Conservation (phyloP, 1,140 invertebrate genomes). For the Drosophila cardini region DNA sequence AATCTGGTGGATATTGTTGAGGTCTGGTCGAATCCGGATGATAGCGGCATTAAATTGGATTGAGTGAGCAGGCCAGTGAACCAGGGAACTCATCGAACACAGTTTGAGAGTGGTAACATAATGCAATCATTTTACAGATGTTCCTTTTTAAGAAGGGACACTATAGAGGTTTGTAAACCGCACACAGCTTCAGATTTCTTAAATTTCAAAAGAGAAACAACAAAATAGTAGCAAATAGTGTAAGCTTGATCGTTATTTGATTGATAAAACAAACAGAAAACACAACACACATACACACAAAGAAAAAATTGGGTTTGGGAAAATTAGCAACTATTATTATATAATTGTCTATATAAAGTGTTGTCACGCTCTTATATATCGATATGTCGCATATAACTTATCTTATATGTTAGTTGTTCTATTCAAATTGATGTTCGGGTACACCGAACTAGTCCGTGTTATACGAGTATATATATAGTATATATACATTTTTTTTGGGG, state of each 20-base stretch:
- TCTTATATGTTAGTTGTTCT: slow-evolving; percentile 63
- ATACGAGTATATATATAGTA: slow-evolving; percentile 27
- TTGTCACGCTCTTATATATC: slow-evolving; percentile 31
- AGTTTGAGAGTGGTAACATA: slow-evolving; percentile 43
- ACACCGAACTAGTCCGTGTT: slow-evolving; percentile 46
- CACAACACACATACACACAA: slow-evolving; percentile 6
- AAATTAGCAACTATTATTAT: slow-evolving; percentile 74
- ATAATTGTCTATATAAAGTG: slow-evolving; percentile 64
- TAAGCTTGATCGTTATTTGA: slow-evolving; percentile 69
- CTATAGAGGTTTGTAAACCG: slow-evolving; percentile 47
- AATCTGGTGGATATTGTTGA: slow-evolving; percentile 78
- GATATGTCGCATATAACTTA: slow-evolving; percentile 27
- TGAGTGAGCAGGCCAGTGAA: slow-evolving; percentile 14
- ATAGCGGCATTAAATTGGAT: slow-evolving; percentile 80
- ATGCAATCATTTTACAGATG: slow-evolving; percentile 56
- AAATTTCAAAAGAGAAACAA: slow-evolving; percentile 61
- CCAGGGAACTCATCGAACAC: slow-evolving; percentile 18
- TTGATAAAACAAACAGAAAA: slow-evolving; percentile 47
- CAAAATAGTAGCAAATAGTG: slow-evolving; percentile 54
- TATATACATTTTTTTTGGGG: slow-evolving; percentile 50
- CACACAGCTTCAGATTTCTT: slow-evolving; percentile 45
- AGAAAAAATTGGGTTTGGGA: slow-evolving; percentile 66
- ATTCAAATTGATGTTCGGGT: slow-evolving; percentile 56
- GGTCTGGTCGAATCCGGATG: slow-evolving; percentile 66
- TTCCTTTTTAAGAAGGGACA: slow-evolving; percentile 15